Percentiles rank a stretch among this genome's conserved stretches.
phyloP scores from a whole-genome alignment of 2,888 invertebrate genomes.

The Anorthoa munda region DNA sequence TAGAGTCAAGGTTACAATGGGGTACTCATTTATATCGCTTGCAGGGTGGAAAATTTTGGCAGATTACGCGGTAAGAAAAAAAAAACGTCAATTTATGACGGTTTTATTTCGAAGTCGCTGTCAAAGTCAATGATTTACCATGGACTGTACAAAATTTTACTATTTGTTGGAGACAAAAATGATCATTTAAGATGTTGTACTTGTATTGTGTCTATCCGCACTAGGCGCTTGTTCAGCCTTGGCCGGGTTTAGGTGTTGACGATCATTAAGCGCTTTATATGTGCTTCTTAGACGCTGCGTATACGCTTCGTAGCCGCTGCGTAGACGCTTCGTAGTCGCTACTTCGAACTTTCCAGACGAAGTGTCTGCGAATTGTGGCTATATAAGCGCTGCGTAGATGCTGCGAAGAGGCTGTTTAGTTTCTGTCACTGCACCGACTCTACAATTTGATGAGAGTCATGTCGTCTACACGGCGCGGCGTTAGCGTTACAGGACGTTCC shows the following conservation, averaged over 20 bases:
- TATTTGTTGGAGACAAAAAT: no score
- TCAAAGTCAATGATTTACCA: no score
- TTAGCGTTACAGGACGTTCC: neutral
- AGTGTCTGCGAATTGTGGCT: neutral
- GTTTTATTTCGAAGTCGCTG: no score
- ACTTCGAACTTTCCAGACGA: neutral
- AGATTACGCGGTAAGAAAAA: no score
- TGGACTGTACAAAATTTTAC: no score
- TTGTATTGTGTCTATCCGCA: neutral
- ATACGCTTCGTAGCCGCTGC: neutral
- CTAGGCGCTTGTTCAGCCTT: neutral
- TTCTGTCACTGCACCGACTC: neutral
- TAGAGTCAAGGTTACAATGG: no score
- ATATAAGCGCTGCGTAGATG: neutral
- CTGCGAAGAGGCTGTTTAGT: neutral
- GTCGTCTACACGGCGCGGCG: neutral
- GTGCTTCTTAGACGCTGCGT: no score
- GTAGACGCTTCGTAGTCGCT: neutral
- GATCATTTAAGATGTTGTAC: no score
- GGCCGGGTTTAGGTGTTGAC: neutral
- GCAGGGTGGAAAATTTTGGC: no score
- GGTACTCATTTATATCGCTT: no score
- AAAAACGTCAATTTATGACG: no score
- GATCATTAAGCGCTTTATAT: no score
- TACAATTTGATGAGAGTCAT: neutral